phyloP scores from a whole-genome alignment of 2,113 vertebrate species.

The Indicator indicator region DNA sequence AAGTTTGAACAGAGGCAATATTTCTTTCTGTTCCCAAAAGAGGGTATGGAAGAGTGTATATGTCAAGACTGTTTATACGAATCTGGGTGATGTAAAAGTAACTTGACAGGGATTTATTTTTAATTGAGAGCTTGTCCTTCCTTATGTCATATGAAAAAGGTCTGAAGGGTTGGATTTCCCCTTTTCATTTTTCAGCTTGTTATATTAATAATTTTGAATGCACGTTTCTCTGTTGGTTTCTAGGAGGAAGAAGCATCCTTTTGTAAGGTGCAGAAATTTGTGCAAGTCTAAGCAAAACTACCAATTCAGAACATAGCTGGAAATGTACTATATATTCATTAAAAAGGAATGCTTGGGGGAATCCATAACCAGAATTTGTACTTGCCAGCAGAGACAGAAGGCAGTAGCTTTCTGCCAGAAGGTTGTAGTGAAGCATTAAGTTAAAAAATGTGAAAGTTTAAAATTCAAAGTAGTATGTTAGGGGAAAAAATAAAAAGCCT shows the following conservation, averaged over 20 bases:
- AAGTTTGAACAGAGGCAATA: conserved; percentile 42
- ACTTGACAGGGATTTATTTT: conserved; percentile 40
- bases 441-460: background rate
- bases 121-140: conserved; percentile 32
- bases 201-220: background rate
- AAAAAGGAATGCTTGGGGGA: background rate
- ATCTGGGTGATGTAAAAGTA: conserved; percentile 32
- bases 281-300: background rate
- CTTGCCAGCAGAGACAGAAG: background rate
- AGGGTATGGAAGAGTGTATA: background rate
- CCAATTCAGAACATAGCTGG: background rate
- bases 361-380: background rate
- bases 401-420: background rate
- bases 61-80: conserved; percentile 50
- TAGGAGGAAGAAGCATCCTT: background rate
- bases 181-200: background rate
- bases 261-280: background rate
- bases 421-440: background rate
- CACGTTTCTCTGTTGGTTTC: background rate
- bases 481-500: background rate
- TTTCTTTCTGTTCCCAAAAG: conserved; percentile 48
- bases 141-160: background rate
- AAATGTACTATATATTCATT: background rate
- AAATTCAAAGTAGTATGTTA: background rate
- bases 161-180: background rate